These are phyloP conservation scores for Agelaius phoeniceus DNA, from an alignment of 2,113 vertebrate species.

Conservation along the genomic window DNA sequence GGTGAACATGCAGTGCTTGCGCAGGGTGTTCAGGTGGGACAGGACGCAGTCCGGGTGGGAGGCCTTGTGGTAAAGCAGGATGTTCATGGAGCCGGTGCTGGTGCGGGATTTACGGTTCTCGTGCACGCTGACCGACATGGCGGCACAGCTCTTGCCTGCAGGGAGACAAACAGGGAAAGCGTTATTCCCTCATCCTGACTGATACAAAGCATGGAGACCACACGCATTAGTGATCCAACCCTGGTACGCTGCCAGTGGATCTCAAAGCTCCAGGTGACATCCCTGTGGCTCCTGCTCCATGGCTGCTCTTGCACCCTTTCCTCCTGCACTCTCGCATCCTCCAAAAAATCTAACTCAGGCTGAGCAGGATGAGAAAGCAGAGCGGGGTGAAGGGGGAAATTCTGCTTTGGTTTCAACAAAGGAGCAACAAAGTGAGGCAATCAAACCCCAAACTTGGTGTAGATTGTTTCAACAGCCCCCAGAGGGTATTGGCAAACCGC, in stretches of 20 bases:
- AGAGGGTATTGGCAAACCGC: conserved; percentile 18
- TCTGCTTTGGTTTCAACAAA: background rate
- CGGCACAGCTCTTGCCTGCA: conserved; percentile 37
- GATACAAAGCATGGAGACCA: background rate
- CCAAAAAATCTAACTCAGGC: background rate
- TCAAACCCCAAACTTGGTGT: background rate
- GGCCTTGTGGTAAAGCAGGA: conserved; percentile 92
- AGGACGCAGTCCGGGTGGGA: conserved; percentile 91
- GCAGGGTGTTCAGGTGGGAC: conserved; percentile 89
- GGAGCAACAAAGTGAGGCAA: conserved; percentile 33
- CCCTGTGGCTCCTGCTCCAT: background rate
- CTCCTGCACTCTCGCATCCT: background rate
- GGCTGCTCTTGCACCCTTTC: background rate
- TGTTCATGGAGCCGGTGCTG: conserved; percentile 92
- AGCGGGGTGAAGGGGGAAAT: background rate
- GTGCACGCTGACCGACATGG: conserved; percentile 93
- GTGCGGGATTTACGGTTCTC: conserved; percentile 94
- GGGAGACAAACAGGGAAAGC: background rate
- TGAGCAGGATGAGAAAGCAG: background rate
- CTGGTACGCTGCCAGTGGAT: accelerated
- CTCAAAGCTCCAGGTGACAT: background rate
- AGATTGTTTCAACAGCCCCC: conserved; percentile 27
- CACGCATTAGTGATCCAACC: background rate
- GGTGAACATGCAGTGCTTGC: conserved; percentile 92
- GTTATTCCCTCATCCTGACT: background rate